Conservation (phyloP, 2,888 invertebrate genomes). For the Drosophila gaucha region DNA sequence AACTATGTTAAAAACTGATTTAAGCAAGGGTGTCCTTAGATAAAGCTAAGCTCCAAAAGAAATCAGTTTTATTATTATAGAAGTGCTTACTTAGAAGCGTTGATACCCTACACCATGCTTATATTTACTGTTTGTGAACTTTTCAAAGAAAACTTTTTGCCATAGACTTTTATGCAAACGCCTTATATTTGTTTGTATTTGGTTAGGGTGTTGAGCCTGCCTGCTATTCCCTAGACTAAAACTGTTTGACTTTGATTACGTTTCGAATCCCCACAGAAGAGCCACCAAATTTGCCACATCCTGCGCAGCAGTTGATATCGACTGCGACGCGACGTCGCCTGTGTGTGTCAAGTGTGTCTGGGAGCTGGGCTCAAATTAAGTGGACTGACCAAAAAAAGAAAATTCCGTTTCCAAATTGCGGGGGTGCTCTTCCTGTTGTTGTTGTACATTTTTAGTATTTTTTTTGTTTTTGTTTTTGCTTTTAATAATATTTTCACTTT, state of each 20-base stretch:
- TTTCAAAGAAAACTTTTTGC: no score
- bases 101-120: no score
- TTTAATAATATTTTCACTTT: slow-evolving; percentile 81
- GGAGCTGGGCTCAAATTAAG: slow-evolving; percentile 63
- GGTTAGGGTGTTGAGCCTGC: slow-evolving; percentile 1
- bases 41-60: no score
- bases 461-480: slow-evolving; percentile 52
- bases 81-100: no score
- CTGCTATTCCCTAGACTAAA: not conserved
- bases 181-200: not conserved
- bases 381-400: slow-evolving; percentile 62
- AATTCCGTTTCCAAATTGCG: slow-evolving; percentile 46
- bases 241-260: slow-evolving; percentile 49
- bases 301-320: slow-evolving; percentile 61
- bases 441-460: slow-evolving; percentile 25
- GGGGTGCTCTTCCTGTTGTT: slow-evolving; percentile 2
- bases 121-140: no score
- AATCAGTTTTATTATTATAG: no score
- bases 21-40: no score
- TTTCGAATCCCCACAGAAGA: slow-evolving; percentile 19
- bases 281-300: slow-evolving; percentile 79
- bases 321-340: slow-evolving; percentile 53
- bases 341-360: slow-evolving; percentile 72
- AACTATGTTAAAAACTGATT: no score
- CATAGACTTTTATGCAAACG: not conserved